Evolutionary conservation across 2,888 invertebrate species (phyloP), one percentile per base, ranked within the genome.

Genomic region (Cheilosia impressa): DNA sequence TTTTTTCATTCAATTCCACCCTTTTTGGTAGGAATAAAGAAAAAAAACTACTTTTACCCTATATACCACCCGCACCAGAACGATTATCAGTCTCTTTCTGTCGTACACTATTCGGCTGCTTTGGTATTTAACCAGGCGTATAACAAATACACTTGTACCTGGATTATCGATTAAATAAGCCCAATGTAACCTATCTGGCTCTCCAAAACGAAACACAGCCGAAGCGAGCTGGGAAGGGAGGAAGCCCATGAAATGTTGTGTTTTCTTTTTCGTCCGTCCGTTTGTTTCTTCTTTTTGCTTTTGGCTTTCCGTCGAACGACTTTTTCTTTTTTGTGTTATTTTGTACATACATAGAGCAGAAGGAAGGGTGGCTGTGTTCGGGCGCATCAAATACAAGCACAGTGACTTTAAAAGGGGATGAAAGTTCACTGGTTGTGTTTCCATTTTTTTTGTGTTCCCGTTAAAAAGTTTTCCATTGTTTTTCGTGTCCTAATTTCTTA

Each of bases 91-190:
- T 66, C 73, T 65, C 58, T 58, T 53, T 45, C 41, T 69, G 24
- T 58, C n/a, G 15, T 34, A 50, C 57, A 73, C 63, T 52, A 57
- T 68, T 75, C 34, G 52, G 47, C 13, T 84, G 75, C 68, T 73
- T 58, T 68, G 17, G 43, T 63, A 79, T 63, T 63, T 65, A 84
- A 69, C 73, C 50, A 78, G 43, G 78, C 73, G 57, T 66, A 82
- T 15, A 63, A 63, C 72, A 83, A 68, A 73, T 58, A 79, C 75
- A 73, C 57, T 58, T 79, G 47, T 66, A 84, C 84, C 84, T 79
- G 84, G 84, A 79, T 84, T 84, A 84, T 84, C 84, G 84, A 84
- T 84, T 84, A 84, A 84, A 84, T 84, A 84, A 84, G 58, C 60
- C 75, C 73, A 69, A 79, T 75, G 75, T 75, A 71, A 84, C 79